A percentile compares a stretch with the other conserved stretches of the same genome.
phyloP scores from a whole-genome alignment of 2,888 invertebrate genomes.

The Plagodis dolabraria region DNA sequence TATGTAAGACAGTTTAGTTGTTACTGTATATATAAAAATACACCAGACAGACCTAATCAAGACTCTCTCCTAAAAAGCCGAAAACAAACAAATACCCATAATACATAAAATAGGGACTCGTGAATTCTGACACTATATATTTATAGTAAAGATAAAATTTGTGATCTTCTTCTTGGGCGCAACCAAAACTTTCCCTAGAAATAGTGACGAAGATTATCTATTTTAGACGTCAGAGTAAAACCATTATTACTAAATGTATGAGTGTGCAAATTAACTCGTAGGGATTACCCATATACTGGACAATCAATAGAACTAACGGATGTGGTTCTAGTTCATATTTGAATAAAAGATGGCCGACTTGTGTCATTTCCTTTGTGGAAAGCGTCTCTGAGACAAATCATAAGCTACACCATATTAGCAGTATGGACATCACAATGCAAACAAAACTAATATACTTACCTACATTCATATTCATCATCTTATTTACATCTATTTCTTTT shows the following conservation, averaged over 20 bases:
- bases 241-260: neutral
- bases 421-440: slow-evolving; percentile 7
- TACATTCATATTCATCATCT: neutral
- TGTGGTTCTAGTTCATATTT: slow-evolving; percentile 60
- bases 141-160: too few species aligned
- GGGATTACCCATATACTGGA: slow-evolving; percentile 48
- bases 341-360: slow-evolving; percentile 63
- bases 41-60: too few species aligned
- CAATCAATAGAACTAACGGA: slow-evolving; percentile 51
- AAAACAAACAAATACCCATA: too few species aligned
- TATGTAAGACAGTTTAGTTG: too few species aligned
- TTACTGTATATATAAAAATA: too few species aligned
- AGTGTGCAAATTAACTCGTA: slow-evolving; percentile 47
- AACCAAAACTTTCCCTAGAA: too few species aligned
- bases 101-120: too few species aligned
- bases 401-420: slow-evolving; percentile 5
- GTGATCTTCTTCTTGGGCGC: too few species aligned
- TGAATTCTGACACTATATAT: too few species aligned
- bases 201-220: too few species aligned
- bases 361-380: slow-evolving; percentile 67
- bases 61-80: too few species aligned
- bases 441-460: neutral
- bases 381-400: slow-evolving; percentile 17
- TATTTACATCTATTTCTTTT: neutral
- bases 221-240: too few species aligned